Base-by-base conservation (phyloP, 2,113 vertebrate species). In the Bagarius yarrelli region DNA sequence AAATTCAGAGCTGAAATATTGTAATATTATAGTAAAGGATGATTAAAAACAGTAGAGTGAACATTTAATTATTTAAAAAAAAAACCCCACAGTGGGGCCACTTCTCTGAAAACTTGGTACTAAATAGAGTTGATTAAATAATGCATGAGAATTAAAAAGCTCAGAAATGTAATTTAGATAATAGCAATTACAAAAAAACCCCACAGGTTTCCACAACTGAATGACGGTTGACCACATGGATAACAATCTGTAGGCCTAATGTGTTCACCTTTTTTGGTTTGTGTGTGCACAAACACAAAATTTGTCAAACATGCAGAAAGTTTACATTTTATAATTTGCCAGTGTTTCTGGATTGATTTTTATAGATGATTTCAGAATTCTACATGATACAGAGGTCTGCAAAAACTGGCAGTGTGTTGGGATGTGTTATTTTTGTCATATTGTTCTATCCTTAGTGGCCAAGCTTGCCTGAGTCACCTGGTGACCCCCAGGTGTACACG, bases 151-250 rank as follows among this genome's bases (percentile, higher is more conserved):
- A 73, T 60, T 50, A 72, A 76, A 83, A 52, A 16, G 76, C 82
- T 85, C 71, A 44, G 77, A 86, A 83, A 76, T 80, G 76, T 76
- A 87, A 82, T 83, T 87, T 79, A 76, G 83, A 87, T 86, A 80
- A 86, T 61, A 76, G 81, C 83, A 86, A 82, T 86, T 85, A 85
- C 82, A 74, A n/a, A 61, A 61, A 25, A 60, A 70, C 69, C 78
- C 80, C 59, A 83, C 67, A 64, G 76, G 52, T 78, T 1, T 64
- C 75, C 78, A 57, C 60, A 64, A 80, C 82, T 79, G 78, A n/a
- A n/a, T n/a, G n/a, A n/a, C n/a, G n/a, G n/a, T n/a, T n/a, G n/a
- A n/a, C n/a, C n/a, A n/a, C n/a, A n/a, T n/a, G n/a, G n/a, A n/a
- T 86, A 82, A 72, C 78, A 75, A 80, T 70, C 80, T 53, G 78